Evolutionary conservation across 2,888 invertebrate genomes (phyloP), one percentile per base, ranked within the genome.

Genomic region (Tillus elongatus): DNA sequence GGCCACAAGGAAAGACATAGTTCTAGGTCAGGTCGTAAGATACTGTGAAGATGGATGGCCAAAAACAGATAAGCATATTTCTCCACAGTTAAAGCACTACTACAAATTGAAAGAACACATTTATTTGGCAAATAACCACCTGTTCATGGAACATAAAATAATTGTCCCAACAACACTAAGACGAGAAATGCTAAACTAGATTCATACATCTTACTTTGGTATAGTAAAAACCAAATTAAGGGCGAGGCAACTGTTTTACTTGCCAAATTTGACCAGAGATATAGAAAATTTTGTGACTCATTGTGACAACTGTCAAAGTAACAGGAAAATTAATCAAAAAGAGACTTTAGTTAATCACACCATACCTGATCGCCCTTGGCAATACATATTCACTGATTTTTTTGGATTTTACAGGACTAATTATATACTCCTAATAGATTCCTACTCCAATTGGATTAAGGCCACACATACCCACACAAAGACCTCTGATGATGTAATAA

Each of bases 311-410:
- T 50, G 44, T 39, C 40, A 49, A 40, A 37, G 32, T 43, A 47
- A 35, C 34, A 14, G 34, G 34, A 34, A 24, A n/a, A 26, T 35
- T 19, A 41, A 43, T 31, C 15, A 29, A 14, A 45, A 42, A 35
- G 47, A 51, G 30, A 40, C 49, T 10, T 27, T 60, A 39, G 33
- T 47, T 3, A 34, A 36, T 28, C 51, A 57, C 39, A 30, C 41
- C n/a, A 33, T 54, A 31, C 54, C 57, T 13, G 33, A 36, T 10
- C 24, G 46, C 12, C 49, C 49, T 3, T 61, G 49, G 40, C 29
- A 50, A 26, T 54, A 54, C 36, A 37, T 60, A 19, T 51, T 41
- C 13, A 42, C 51, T 31, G 57, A 59, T 46, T 50, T 58, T 42
- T 44, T 49, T 28, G 50, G 56, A 37, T 47, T 43, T 37, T 29